phyloP scores from a whole-genome alignment of 2,797 vertebrate genomes.

The Typhlichthys subterraneus region DNA sequence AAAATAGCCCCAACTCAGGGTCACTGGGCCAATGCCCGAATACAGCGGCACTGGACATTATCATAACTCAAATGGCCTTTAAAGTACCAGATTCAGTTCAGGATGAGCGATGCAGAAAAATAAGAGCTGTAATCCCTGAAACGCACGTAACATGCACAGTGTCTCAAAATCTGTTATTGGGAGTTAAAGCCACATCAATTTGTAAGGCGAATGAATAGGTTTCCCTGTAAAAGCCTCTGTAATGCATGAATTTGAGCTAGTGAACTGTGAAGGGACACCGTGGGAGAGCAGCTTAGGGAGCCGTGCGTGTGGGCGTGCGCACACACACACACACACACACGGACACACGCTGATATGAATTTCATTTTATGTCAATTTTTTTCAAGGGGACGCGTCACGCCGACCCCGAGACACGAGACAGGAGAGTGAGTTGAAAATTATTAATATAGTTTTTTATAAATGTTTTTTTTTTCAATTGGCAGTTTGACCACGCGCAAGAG shows the following conservation, averaged over 20 bases:
- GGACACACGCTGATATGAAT: constrained; percentile 61
- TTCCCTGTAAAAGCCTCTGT: constrained; percentile 85
- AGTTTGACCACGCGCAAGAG: constrained; percentile 34
- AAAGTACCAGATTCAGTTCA: constrained; percentile 76
- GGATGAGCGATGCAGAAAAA: constrained; percentile 68
- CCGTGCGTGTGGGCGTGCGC: constrained; percentile 34
- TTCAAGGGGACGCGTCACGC: constrained; percentile 31
- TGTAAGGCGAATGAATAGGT: constrained; percentile 68
- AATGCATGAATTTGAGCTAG: constrained; percentile 72
- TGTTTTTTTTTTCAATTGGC: constrained; percentile 46
- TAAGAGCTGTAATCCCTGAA: constrained; percentile 69
- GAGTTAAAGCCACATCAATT: constrained; percentile 69
- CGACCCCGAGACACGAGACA: constrained; percentile 21
- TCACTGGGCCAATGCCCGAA: constrained; percentile 45
- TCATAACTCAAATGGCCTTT: constrained; percentile 69
- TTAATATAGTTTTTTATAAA: constrained; percentile 39
- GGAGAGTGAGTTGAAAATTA: constrained; percentile 18
- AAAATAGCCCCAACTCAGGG: constrained; percentile 74
- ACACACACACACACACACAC: constrained; percentile 17
- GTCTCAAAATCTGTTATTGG: constrained; percentile 71
- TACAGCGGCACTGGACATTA: constrained; percentile 74
- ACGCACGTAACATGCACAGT: constrained; percentile 63
- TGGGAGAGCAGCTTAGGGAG: constrained; percentile 63
- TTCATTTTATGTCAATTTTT: constrained; percentile 62
- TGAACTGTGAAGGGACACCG: constrained; percentile 72